phyloP scores from a whole-genome alignment of 2,888 invertebrate species.

The Bombyx huttoni region DNA sequence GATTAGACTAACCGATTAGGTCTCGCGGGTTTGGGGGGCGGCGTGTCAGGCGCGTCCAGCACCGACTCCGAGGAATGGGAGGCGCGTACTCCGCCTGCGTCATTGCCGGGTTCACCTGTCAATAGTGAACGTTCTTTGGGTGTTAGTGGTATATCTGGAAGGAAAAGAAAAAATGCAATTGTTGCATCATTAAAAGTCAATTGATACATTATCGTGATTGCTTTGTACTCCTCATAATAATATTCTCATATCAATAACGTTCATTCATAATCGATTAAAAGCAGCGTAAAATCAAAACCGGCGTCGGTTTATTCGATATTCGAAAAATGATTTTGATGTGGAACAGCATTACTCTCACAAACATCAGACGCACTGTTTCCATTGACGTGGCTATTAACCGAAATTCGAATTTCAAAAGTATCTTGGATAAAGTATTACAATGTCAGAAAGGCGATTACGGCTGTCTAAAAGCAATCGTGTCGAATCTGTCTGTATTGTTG shows the following conservation, averaged over 20 bases:
- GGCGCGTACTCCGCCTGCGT: constrained; percentile 74
- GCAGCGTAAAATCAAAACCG: too few species aligned
- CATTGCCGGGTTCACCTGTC: constrained; percentile 76
- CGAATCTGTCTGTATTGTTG: constrained; percentile 2
- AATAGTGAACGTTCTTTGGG: constrained; percentile 81
- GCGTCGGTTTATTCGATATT: too few species aligned
- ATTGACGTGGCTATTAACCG: neutral
- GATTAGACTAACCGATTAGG: constrained; percentile 75
- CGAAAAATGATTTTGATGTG: too few species aligned
- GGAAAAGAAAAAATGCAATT: neutral
- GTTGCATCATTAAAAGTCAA: neutral
- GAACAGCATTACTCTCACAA: too few species aligned
- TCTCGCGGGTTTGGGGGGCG: constrained; percentile 91
- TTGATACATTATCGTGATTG: neutral
- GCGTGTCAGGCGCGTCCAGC: constrained; percentile 73
- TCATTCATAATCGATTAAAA: neutral
- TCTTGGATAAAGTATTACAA: constrained; percentile 7
- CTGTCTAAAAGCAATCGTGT: constrained; percentile 4
- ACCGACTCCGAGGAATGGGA: constrained; percentile 89
- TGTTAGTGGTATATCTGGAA: constrained; percentile 85
- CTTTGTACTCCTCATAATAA: neutral
- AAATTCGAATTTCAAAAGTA: constrained; percentile 5
- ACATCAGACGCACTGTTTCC: neutral
- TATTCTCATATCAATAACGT: neutral
- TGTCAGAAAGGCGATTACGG: constrained; percentile 6